Percentiles rank a stretch among this genome's conserved stretches.
These are phyloP conservation scores for Podotricha telesiphe DNA, from an alignment of 2,888 invertebrate genomes.

Conservation along the genomic window DNA sequence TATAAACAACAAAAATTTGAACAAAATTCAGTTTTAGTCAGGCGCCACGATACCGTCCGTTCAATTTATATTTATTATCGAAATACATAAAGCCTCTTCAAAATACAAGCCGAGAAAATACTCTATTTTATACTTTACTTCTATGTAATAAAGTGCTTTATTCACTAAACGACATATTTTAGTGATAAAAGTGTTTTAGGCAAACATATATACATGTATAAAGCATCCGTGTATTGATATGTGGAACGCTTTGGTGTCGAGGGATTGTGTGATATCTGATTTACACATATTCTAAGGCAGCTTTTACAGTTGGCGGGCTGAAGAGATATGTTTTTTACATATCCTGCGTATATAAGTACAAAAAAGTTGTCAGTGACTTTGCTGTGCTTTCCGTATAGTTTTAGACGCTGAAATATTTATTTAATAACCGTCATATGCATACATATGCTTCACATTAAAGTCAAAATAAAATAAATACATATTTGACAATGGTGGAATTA, in stretches of 20 bases:
- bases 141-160: not conserved
- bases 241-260: slow-evolving; percentile 23
- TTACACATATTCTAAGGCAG: slow-evolving; percentile 31
- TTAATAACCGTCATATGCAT: no score
- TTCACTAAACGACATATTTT: not conserved
- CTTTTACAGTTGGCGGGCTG: not conserved
- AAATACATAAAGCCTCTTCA: slow-evolving; percentile 4
- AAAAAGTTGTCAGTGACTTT: no score
- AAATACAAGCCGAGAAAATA: not conserved
- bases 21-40: not conserved
- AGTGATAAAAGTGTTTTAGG: slow-evolving; percentile 5
- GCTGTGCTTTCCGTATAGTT: no score
- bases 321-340: no score
- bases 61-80: slow-evolving; percentile 5
- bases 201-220: not conserved
- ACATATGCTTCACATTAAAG: no score
- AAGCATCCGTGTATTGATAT: slow-evolving; percentile 23
- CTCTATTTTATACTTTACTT: slow-evolving; percentile 9
- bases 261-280: slow-evolving; percentile 33
- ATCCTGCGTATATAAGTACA: no score
- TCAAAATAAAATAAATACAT: no score
- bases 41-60: not conserved
- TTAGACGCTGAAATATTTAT: no score
- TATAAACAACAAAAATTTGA: not conserved
- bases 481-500: no score